Conservation (phyloP, 2,797 vertebrate species). For the Acanthornis magna region DNA sequence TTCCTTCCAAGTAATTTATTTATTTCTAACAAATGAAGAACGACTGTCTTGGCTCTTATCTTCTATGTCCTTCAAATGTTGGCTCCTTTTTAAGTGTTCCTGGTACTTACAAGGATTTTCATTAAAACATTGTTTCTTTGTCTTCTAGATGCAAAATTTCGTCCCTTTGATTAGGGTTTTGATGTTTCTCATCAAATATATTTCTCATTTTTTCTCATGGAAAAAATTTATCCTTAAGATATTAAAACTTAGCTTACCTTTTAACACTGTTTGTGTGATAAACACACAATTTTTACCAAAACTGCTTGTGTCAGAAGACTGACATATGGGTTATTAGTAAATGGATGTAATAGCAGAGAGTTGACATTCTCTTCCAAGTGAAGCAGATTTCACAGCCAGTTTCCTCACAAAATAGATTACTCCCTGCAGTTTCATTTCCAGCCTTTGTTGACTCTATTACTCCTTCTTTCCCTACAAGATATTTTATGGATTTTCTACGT, state of each 20-base stretch:
- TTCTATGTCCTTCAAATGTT: not conserved
- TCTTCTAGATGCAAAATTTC: not conserved
- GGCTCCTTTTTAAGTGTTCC: not conserved
- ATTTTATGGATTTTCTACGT: not conserved
- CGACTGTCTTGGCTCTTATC: not conserved
- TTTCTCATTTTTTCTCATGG: not conserved
- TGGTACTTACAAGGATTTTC: not conserved
- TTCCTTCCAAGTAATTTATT: not conserved
- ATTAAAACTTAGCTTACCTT: not conserved
- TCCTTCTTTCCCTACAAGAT: not conserved
- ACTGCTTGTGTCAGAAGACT: not conserved
- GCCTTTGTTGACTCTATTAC: not conserved
- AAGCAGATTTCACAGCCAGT: not conserved
- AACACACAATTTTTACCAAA: not conserved
- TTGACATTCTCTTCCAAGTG: not conserved
- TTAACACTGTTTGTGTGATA: not conserved
- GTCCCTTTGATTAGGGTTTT: not conserved
- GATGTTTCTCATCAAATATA: not conserved
- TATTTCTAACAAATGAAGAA: not conserved
- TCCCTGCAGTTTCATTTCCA: not conserved
- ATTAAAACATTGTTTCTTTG: not conserved
- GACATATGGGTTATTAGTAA: not conserved
- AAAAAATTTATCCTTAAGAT: not conserved
- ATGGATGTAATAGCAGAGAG: not conserved
- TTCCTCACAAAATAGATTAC: not conserved